Conservation (phyloP, 2,113 vertebrate genomes). For the Micronisus gabar region DNA sequence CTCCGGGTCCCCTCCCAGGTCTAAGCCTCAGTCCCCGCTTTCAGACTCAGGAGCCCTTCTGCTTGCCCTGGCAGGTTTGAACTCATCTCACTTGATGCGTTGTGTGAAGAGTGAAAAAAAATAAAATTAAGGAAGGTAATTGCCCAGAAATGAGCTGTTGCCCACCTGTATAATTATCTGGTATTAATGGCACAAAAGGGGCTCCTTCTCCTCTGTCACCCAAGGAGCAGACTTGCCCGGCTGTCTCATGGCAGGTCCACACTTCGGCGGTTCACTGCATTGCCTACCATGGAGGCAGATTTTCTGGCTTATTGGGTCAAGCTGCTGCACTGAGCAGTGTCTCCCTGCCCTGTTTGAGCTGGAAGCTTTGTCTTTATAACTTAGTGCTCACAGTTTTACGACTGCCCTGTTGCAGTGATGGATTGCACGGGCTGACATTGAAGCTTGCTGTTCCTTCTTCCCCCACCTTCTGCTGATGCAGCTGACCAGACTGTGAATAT, state of each 20-base stretch:
- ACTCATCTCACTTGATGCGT: not conserved
- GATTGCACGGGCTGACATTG: not conserved
- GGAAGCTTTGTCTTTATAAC: not conserved
- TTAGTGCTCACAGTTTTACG: not conserved
- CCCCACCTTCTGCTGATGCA: not conserved
- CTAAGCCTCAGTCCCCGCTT: not conserved
- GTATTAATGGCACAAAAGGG: not conserved
- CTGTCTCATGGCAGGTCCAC: not conserved
- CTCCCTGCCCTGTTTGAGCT: not conserved
- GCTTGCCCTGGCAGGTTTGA: not conserved
- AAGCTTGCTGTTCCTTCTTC: not conserved
- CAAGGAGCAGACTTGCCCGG: not conserved
- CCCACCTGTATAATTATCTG: not conserved
- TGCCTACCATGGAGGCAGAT: not conserved
- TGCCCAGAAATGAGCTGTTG: not conserved
- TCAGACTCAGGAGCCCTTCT: not conserved
- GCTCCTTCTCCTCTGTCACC: not conserved
- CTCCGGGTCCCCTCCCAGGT: not conserved
- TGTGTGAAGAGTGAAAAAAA: not conserved
- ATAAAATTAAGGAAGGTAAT: not conserved
- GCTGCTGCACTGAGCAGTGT: not conserved
- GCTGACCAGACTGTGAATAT: not conserved
- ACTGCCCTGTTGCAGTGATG: not conserved
- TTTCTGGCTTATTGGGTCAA: not conserved
- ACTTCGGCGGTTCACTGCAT: rapidly evolving